Conservation (phyloP, 2,888 invertebrate genomes). For the Horisme vitalbata region DNA sequence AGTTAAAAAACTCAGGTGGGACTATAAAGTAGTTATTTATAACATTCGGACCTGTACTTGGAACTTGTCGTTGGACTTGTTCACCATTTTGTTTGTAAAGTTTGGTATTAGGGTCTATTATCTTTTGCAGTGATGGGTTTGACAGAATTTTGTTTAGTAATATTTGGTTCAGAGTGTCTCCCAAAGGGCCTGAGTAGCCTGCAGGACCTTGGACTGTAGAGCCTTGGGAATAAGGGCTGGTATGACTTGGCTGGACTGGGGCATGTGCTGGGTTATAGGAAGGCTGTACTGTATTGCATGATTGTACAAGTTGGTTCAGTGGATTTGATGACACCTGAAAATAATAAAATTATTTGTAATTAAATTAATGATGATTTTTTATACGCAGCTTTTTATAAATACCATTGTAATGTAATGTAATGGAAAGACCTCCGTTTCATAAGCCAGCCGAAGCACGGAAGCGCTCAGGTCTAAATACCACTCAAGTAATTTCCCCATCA, state of each 20-base stretch:
- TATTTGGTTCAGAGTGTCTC: constrained; percentile 36
- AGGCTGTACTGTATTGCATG: constrained; percentile 23
- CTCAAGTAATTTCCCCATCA: too few species aligned
- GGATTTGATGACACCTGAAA: constrained; percentile 56
- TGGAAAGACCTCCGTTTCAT: too few species aligned
- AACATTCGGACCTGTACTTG: constrained; percentile 38
- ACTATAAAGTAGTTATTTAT: constrained; percentile 52
- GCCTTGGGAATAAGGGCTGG: constrained; percentile 38
- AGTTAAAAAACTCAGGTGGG: constrained; percentile 41
- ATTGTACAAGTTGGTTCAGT: constrained; percentile 33
- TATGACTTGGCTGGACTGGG: constrained; percentile 36
- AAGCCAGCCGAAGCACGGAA: too few species aligned
- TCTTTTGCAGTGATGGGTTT: constrained; percentile 41
- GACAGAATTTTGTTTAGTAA: constrained; percentile 45
- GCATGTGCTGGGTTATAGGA: constrained; percentile 16
- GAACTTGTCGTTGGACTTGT: constrained; percentile 29
- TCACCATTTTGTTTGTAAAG: constrained; percentile 42
- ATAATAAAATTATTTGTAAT: too few species aligned
- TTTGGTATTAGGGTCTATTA: constrained; percentile 39
- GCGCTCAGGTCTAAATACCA: too few species aligned
- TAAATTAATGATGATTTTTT: too few species aligned
- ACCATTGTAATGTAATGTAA: too few species aligned
- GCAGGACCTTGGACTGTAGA: constrained; percentile 38
- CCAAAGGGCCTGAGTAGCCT: constrained; percentile 26
- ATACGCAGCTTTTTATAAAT: too few species aligned